Evolutionary conservation across 2,113 vertebrate species (phyloP).

Genomic region (Glaucidium brasilianum): DNA sequence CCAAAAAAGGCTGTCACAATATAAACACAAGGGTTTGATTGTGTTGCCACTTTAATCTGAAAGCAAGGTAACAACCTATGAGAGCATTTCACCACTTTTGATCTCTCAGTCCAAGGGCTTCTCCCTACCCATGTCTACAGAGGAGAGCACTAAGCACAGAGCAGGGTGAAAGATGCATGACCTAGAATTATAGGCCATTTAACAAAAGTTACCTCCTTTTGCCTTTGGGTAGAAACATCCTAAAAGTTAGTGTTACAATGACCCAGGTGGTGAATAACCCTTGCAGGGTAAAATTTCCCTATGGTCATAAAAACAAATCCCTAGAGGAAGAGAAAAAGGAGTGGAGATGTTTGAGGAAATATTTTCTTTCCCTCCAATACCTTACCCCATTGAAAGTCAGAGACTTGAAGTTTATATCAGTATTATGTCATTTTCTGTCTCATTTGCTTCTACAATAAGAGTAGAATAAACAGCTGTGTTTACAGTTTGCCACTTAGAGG

Average conservation of each 20-base stretch:
- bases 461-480: conserved; percentile 3
- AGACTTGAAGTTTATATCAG: neutral
- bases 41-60: neutral
- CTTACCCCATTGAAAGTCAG: neutral
- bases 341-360: neutral
- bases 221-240: conserved; percentile 35
- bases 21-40: neutral
- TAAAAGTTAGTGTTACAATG: conserved; percentile 40
- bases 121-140: neutral
- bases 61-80: neutral
- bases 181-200: conserved; percentile 64
- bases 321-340: neutral
- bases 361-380: neutral
- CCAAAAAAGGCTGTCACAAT: neutral
- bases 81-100: neutral
- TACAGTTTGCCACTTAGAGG: neutral
- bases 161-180: conserved; percentile 45
- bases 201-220: conserved; percentile 26
- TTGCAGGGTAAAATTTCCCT: conserved; percentile 28
- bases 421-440: neutral
- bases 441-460: neutral
- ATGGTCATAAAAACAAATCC: neutral
- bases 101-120: conserved; percentile 18
- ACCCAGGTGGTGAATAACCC: conserved; percentile 58
- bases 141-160: conserved; percentile 10